Base-by-base conservation (phyloP, 2,888 invertebrate genomes). In the Papilio protenor region DNA sequence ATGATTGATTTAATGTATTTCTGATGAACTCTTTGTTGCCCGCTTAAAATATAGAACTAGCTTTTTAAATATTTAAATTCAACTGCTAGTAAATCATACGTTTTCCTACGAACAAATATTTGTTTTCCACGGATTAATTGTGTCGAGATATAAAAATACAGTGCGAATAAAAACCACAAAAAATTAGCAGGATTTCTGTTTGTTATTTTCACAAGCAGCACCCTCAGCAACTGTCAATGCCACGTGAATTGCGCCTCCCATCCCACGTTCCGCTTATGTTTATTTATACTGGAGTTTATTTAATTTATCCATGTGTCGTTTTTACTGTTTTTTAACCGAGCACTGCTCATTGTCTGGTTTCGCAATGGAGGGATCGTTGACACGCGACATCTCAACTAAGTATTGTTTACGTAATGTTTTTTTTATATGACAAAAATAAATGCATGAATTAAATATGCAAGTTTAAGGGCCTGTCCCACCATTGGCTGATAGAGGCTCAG, bases 171-270 rank as follows among this genome's bases (percentile, higher is more conserved):
- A 71, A 49, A 71, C 47, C 47, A 71, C 49, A 71, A 23, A 71
- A 71, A 49, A 71, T 2, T 27, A 16, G 10, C 21, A 59, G 27
- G 45, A 52, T 75, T 70, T 71, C 61, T 55, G 12, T 33, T 14
- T 52, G 40, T 76, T 75, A 71, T 78, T 78, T 75, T 66, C 14
- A 66, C n/a, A 76, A 76, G 45, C 66, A 59, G 47, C 81, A 84
- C 85, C 85, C 86, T 76, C 79, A 80, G 82, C 82, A 82, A 77
- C 81, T 85, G 86, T 84, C 87, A 88, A 85, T 86, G 87, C 85
- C 87, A 87, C 84, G 85, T 81, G 81, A 80, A 82, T 23, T 21
- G 33, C 85, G 83, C 85, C 87, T 84, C 82, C 82, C 82, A 80
- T 80, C 82, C 86, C 33, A 76, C 69, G 49, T 69, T 69, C 23